A percentile compares a stretch with the other conserved stretches of the same genome.
Evolutionary conservation across 1,140 invertebrate genomes (phyloP).

Genomic region (Drosophila arawakana): DNA sequence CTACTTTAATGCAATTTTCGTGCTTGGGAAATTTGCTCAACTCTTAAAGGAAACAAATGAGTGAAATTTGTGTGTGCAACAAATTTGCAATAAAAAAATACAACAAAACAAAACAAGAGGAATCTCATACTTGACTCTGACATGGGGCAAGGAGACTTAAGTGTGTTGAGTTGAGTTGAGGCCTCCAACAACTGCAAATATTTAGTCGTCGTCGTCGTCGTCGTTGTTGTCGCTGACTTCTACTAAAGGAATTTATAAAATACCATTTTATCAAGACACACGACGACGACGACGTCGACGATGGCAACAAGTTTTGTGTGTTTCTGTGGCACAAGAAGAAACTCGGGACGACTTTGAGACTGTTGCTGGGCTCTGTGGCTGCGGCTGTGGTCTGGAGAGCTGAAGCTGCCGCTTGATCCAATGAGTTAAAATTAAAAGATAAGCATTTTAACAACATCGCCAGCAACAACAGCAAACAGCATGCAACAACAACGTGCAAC

Average conservation of each 20-base stretch:
- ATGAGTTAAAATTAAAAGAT: conserved; percentile 84
- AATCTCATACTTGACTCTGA: conserved; percentile 63
- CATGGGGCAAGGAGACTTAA: conserved; percentile 46
- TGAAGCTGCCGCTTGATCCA: conserved; percentile 67
- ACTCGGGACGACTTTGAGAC: conserved; percentile 25
- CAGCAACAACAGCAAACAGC: conserved; percentile 36
- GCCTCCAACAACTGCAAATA: conserved; percentile 45
- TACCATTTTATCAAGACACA: conserved; percentile 83
- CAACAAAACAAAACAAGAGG: conserved; percentile 24
- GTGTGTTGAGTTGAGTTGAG: conserved; percentile 10
- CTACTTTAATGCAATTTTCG: conserved; percentile 6
- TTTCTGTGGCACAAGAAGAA: conserved; percentile 39
- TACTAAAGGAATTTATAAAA: conserved; percentile 79
- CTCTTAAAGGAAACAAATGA: conserved; percentile 48
- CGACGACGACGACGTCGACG: conserved; percentile 57
- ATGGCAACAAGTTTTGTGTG: conserved; percentile 63
- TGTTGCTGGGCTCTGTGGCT: conserved; percentile 55
- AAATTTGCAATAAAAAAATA: conserved; percentile 56
- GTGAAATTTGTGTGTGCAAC: conserved; percentile 74
- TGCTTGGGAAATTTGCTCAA: conserved; percentile 11
- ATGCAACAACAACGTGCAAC: conserved; percentile 70
- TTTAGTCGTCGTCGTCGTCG: conserved; percentile 41
- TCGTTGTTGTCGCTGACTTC: conserved; percentile 52
- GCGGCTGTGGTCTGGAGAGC: no score
- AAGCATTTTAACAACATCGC: conserved; percentile 80